These are phyloP conservation scores for Sparus aurata DNA, from an alignment of 2,797 vertebrate species.

Conservation along the genomic window DNA sequence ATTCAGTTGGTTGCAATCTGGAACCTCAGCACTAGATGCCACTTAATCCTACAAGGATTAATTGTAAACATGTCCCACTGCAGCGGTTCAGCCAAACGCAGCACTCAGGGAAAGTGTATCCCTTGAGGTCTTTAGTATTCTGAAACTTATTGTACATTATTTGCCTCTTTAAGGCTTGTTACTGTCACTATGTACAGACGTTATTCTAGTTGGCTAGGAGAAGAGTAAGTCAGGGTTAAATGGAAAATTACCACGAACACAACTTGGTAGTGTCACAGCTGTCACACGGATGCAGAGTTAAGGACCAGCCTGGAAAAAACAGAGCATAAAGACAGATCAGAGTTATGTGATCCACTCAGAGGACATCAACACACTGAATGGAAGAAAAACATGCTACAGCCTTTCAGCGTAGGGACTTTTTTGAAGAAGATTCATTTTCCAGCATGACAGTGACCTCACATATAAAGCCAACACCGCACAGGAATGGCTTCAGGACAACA, in stretches of 20 bases:
- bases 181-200: background rate
- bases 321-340: conserved; percentile 9
- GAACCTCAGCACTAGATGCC: no score
- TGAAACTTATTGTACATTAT: conserved; percentile 10
- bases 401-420: conserved; percentile 1
- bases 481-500: conserved; percentile 30
- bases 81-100: background rate
- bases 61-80: background rate
- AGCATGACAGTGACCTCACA: conserved; percentile 35
- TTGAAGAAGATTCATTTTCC: conserved; percentile 49
- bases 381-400: conserved; percentile 25
- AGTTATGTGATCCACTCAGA: background rate
- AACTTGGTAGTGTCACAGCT: conserved; percentile 3
- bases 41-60: background rate
- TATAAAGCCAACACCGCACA: conserved; percentile 30
- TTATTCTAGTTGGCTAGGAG: conserved; percentile 3
- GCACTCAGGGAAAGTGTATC: background rate
- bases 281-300: conserved; percentile 7
- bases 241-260: conserved; percentile 23
- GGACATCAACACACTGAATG: conserved; percentile 12
- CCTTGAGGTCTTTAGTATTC: conserved; percentile 8
- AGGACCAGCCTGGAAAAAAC: conserved; percentile 24
- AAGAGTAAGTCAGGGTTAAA: background rate
- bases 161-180: background rate
- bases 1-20: no score